Evolutionary conservation across 2,113 vertebrate species (phyloP).

Genomic region (Silurus asotus): DNA sequence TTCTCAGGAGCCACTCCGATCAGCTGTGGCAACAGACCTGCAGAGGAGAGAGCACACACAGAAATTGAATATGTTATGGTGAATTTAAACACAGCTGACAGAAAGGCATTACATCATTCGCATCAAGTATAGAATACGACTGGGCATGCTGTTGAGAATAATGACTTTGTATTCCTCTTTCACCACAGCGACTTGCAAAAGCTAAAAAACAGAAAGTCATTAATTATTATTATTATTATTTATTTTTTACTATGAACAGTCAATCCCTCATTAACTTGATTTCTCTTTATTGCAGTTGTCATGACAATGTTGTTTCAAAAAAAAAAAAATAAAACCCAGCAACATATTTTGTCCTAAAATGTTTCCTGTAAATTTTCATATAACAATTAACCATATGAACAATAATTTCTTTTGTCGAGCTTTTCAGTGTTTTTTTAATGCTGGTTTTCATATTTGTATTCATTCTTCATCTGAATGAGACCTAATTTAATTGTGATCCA

Average conservation of each 20-base stretch:
- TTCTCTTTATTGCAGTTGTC: neutral
- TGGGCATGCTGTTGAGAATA: slow-evolving; percentile 12
- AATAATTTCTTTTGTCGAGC: neutral
- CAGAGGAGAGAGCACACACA: slow-evolving; percentile 33
- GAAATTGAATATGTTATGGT: neutral
- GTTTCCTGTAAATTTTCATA: neutral
- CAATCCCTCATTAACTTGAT: neutral
- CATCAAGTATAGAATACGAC: neutral
- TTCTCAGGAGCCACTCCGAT: slow-evolving; percentile 98
- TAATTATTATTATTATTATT: too few relatives aligned
- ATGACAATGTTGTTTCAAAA: neutral
- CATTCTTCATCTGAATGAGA: neutral
- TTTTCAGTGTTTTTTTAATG: neutral
- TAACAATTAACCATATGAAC: neutral
- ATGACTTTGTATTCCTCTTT: neutral
- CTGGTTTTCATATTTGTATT: neutral
- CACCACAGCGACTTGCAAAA: neutral
- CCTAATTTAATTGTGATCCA: neutral
- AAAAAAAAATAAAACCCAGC: neutral
- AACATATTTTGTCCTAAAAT: neutral
- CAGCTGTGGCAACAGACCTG: slow-evolving; percentile 96
- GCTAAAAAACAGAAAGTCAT: neutral
- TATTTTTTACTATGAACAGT: too few relatives aligned
- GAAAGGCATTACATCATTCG: slow-evolving; percentile 21
- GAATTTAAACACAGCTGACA: slow-evolving; percentile 8